Conservation (phyloP, 2,888 invertebrate genomes). For the Nymphalis urticae region DNA sequence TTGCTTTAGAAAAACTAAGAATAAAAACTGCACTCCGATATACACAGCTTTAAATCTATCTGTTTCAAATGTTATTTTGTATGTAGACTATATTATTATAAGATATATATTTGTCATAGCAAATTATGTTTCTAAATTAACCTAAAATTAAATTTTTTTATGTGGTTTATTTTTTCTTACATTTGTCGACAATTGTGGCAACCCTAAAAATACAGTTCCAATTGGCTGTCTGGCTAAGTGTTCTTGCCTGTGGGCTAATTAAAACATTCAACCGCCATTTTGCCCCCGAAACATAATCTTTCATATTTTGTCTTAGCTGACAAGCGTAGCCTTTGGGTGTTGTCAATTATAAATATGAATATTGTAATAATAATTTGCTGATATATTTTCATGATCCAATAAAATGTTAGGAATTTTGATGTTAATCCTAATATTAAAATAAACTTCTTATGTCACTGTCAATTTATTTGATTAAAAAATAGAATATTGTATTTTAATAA, state of each 20-base stretch:
- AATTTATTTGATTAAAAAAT: not conserved
- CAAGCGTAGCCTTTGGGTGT: conserved; percentile 50
- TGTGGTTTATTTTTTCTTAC: not conserved
- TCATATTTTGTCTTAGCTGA: conserved; percentile 78
- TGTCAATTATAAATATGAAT: conserved; percentile 10
- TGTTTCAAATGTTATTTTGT: no score
- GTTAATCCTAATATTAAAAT: no score
- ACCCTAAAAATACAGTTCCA: conserved; percentile 56
- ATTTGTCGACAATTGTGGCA: conserved; percentile 37
- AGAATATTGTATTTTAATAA: not conserved
- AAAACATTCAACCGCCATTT: conserved; percentile 72
- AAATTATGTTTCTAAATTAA: not conserved
- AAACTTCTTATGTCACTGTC: no score
- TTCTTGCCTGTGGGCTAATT: conserved; percentile 77
- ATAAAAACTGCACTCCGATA: no score
- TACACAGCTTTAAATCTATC: no score
- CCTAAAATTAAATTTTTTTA: not conserved
- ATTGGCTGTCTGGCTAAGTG: conserved; percentile 67
- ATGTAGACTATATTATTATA: no score
- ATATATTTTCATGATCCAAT: conserved; percentile 1
- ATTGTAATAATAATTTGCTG: conserved; percentile 16
- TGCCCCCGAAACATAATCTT: conserved; percentile 66
- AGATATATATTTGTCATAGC: not conserved
- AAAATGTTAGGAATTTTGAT: conserved; percentile 13
- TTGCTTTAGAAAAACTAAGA: no score